phyloP scores from a whole-genome alignment of 2,888 invertebrate genomes.

The Holacanthella duospinosa region DNA sequence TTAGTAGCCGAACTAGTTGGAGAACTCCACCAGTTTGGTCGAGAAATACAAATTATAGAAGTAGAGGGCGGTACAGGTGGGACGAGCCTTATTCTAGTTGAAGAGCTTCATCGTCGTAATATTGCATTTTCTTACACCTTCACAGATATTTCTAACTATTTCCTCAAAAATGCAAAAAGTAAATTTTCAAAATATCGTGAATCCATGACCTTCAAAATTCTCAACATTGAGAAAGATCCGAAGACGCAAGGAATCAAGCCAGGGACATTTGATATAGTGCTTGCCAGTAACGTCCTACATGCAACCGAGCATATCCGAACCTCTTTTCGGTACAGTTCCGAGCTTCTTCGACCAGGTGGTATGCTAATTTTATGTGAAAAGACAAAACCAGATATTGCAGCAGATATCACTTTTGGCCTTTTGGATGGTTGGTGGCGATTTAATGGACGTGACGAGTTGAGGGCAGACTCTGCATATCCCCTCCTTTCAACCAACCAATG shows the following conservation, averaged over 20 bases:
- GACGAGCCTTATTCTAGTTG: background rate
- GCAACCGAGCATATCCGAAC: slow-evolving; percentile 9
- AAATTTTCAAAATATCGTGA: background rate
- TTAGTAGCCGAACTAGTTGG: too few species aligned
- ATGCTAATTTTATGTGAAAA: too few species aligned
- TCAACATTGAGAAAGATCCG: slow-evolving; percentile 5
- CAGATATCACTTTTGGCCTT: too few species aligned
- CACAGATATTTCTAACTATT: background rate
- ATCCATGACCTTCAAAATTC: background rate
- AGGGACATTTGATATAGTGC: background rate
- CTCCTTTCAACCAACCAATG: too few species aligned
- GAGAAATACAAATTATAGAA: slow-evolving; percentile 4
- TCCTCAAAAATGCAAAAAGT: background rate
- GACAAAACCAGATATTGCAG: too few species aligned
- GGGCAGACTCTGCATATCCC: too few species aligned
- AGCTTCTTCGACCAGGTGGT: too few species aligned
- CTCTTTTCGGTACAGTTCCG: too few species aligned
- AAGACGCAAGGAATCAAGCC: background rate
- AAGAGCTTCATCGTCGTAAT: background rate
- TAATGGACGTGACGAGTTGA: too few species aligned
- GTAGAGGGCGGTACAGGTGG: slow-evolving; percentile 5
- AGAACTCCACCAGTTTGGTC: too few species aligned
- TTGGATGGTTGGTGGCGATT: too few species aligned
- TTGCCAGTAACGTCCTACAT: slow-evolving; percentile 3
- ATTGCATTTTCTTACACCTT: background rate